Evolutionary conservation across 2,888 invertebrate genomes (phyloP).

Genomic region (Abrostola tripartita): DNA sequence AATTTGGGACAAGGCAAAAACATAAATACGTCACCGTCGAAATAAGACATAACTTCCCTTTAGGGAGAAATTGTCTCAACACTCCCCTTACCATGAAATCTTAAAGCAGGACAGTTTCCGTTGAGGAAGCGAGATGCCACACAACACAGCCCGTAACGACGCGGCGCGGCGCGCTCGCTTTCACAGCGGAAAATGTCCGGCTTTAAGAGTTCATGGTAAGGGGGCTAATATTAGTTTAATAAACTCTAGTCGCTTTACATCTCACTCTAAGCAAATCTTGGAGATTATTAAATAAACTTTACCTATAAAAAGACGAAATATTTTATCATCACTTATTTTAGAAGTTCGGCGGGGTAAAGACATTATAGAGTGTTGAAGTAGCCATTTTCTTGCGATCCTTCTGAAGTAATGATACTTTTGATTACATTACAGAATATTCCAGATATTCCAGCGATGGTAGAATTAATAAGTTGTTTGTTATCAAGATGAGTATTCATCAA

Average conservation of each 20-base stretch:
- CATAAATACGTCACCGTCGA: neutral
- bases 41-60: neutral
- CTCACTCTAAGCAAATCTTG: neutral
- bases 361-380: conserved; percentile 30
- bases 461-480: conserved; percentile 14
- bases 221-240: neutral
- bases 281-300: conserved; percentile 5
- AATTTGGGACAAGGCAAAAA: no score
- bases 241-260: neutral
- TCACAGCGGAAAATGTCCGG: no score
- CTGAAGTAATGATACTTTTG: conserved; percentile 11
- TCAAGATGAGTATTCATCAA: conserved; percentile 5
- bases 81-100: no score
- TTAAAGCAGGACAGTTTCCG: no score
- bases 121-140: no score
- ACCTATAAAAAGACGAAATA: neutral
- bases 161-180: no score
- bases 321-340: conserved; percentile 12
- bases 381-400: conserved; percentile 12
- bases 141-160: no score
- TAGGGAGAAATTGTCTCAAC: neutral
- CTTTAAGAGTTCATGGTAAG: no score
- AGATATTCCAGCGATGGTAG: conserved; percentile 10
- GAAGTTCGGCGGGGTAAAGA: conserved; percentile 18
- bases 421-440: conserved; percentile 20